Evolutionary conservation across 1,140 invertebrate species (phyloP), one percentile per base, ranked within the genome.

Genomic region (Pissodes strobi): DNA sequence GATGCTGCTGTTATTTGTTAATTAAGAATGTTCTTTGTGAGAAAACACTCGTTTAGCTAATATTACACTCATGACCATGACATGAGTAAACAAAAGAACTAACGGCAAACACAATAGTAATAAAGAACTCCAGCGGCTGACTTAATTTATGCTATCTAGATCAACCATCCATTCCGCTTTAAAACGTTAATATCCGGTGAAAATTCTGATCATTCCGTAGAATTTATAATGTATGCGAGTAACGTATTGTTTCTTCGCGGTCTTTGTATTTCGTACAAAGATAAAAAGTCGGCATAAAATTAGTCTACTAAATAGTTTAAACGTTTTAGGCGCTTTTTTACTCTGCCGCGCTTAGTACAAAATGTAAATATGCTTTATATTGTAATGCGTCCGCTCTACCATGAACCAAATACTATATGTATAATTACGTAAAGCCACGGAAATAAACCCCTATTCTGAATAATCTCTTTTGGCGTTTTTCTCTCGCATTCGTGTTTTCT

Each of bases 351-450:
- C 17, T 27, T 18, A 38, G 17, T 59, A 57, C 46, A 27, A 58
- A 65, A 65, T 49, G 53, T 49, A 58, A 65, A 65, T 48, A 65
- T 43, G 38, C 37, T 41, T 57, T 58, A 65, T 65, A 65, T 65
- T 65, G 46, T 65, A 65, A 65, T 65, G 37, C 17, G 46, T 19
- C 34, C 53, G 37, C 43, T 65, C 53, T 65, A 65, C 53, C 63
- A 25, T 65, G 45, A 57, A 65, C 53, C 27, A 30, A 65, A 65
- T 59, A 46, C 23, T 52, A 52, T 34, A 52, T 43, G 48, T 53
- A 45, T 57, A 64, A 64, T 64, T 64, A 57, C 52, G 45, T 56
- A 39, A 51, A 64, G 39, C 43, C 23, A 27, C 23, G 22, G 59
- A 62, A 60, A 38, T 21, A 51, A 51, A 49, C 37, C 57, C 23